Percentiles rank a stretch among this genome's conserved stretches.
Conservation (phyloP, 1,140 invertebrate genomes). For the Elymnias hypermnestra region DNA sequence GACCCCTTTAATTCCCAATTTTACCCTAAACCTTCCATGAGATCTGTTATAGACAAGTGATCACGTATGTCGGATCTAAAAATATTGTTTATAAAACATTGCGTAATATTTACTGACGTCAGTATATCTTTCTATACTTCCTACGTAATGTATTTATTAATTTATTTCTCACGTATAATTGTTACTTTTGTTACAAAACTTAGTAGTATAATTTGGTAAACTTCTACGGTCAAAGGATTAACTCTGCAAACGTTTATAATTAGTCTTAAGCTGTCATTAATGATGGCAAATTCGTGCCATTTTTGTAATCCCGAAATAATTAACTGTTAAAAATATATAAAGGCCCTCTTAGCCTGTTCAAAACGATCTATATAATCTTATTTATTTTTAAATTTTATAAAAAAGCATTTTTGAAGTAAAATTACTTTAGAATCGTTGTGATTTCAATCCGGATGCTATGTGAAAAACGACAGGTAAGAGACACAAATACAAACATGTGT, state of each 20-base stretch:
- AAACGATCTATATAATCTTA: too few relatives aligned
- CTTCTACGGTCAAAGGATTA: constrained; percentile 17
- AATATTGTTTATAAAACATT: constrained; percentile 4
- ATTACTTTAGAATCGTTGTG: too few relatives aligned
- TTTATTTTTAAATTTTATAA: too few relatives aligned
- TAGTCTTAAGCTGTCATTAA: constrained; percentile 20
- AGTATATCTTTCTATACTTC: background rate
- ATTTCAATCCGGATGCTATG: too few relatives aligned
- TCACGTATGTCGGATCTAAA: too few relatives aligned
- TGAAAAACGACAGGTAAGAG: too few relatives aligned
- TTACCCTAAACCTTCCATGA: constrained; percentile 8
- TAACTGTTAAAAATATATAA: too few relatives aligned
- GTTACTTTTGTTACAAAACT: background rate
- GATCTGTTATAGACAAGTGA: constrained; percentile 10
- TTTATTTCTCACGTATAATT: background rate
- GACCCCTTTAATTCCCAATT: constrained; percentile 25
- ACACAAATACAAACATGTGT: too few relatives aligned
- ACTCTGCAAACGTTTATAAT: constrained; percentile 15
- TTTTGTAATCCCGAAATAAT: constrained; percentile 11
- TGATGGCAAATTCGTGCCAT: constrained; percentile 15
- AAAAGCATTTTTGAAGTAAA: too few relatives aligned
- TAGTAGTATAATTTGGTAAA: constrained; percentile 7
- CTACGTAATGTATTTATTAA: background rate
- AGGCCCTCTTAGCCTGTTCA: too few relatives aligned
- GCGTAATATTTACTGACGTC: background rate